Conservation (phyloP, 2,888 invertebrate species). For the Pterostichus niger region DNA sequence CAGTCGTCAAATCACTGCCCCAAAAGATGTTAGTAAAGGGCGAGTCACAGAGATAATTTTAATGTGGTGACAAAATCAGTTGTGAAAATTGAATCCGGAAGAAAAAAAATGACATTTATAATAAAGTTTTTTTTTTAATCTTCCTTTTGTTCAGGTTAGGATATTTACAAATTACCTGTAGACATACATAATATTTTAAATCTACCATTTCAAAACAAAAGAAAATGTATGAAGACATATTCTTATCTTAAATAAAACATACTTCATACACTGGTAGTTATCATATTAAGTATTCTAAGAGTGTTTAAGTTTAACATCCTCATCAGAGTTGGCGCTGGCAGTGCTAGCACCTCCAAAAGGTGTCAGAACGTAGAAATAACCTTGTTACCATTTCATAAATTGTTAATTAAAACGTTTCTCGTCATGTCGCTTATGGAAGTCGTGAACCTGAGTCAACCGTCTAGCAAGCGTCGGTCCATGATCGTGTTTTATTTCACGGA, state of each 20-base stretch:
- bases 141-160: no score
- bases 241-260: not conserved
- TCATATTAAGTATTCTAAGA: slow-evolving; percentile 26
- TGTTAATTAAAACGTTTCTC: slow-evolving; percentile 59
- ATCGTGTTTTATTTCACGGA: slow-evolving; percentile 44
- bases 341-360: not conserved
- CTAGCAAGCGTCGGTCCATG: slow-evolving; percentile 17
- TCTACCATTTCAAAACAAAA: no score
- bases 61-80: no score
- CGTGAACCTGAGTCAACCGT: slow-evolving; percentile 22
- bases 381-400: slow-evolving; percentile 54
- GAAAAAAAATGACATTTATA: no score
- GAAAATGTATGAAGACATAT: no score
- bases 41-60: no score
- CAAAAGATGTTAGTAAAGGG: no score
- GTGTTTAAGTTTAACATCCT: slow-evolving; percentile 38
- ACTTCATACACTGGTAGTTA: not conserved
- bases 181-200: no score
- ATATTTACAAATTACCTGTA: no score
- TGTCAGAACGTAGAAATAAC: slow-evolving; percentile 50
- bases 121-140: no score
- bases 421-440: slow-evolving; percentile 28
- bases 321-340: slow-evolving; percentile 34
- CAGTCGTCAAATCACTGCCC: no score
- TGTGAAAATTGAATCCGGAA: no score